Evolutionary conservation across 2,797 vertebrate genomes (phyloP), one percentile per base, ranked within the genome.

Genomic region (Carcharodon carcharias): DNA sequence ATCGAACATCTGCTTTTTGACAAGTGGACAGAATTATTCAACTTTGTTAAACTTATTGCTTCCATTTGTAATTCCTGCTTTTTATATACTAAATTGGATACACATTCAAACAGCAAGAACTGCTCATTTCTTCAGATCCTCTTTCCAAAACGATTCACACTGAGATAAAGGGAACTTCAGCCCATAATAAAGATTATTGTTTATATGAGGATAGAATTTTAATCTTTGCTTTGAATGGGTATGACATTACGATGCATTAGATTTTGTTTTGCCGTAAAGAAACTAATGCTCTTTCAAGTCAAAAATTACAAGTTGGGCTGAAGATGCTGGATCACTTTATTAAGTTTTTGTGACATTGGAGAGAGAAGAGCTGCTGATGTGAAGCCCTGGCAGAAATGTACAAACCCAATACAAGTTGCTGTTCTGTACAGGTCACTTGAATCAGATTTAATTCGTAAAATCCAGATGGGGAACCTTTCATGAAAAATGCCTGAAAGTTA

Each of bases 11-110:
- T 95, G 94, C 94, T 95, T 11, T n/a, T 95, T 95, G 94, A 95
- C 94, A 95, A 95, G 94, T n/a, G 26, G 45, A 67, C 40, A 67
- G 45, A 77, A 73, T 95, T 73, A 73, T 95, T 77, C 50, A 95
- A 58, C 94, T 95, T 35, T 95, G 94, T 95, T 69, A 56, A 77
- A 71, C 94, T 95, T 95, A 95, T 95, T 95, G 71, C 69, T 95
- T 95, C 94, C 94, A 95, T 54, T 95, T 77, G 94, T 95, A 95
- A 31, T 35, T 31, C 50, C 54, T 95, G 69, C 45, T 54, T 95
- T 95, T 95, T 95, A 71, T 95, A 95, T 35, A 50, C 54, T 95
- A 95, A 95, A 95, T 95, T 95, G 94, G 94, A 95, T 95, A 77
- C 94, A 95, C 50, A 56, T 95, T 95, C 94, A 71, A 95, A 95